Conservation (phyloP, 23 tunicate genomes). For the Trididemnum miniatum region DNA sequence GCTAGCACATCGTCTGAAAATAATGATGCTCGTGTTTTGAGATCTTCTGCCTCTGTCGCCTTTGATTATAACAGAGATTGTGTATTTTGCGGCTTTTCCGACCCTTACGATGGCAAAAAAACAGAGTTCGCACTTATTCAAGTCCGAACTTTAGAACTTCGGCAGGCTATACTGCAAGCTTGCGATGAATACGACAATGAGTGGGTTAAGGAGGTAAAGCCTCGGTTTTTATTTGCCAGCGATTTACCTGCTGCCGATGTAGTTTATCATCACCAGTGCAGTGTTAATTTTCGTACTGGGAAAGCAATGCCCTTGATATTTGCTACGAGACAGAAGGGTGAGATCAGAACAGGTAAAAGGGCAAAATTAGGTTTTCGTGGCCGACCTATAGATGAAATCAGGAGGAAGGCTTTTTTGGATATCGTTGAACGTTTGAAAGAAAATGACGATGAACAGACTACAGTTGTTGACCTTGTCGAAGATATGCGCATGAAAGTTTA, state of each 20-base stretch:
- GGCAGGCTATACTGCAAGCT: neutral
- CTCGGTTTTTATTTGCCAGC: neutral
- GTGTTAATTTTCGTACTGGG: neutral
- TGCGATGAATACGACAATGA: neutral
- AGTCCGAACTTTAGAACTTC: neutral
- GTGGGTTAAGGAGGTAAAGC: neutral
- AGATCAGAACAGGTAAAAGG: neutral
- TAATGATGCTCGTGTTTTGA: neutral
- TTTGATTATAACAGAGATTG: neutral
- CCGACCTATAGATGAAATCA: neutral
- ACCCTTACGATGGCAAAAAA: neutral
- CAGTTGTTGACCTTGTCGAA: neutral
- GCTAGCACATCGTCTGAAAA: neutral
- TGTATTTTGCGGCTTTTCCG: neutral
- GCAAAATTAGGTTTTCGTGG: neutral
- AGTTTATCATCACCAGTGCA: neutral
- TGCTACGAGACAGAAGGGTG: neutral
- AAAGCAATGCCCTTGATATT: neutral
- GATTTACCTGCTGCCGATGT: neutral
- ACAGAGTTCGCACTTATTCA: neutral
- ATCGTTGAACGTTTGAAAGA: neutral
- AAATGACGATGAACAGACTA: neutral
- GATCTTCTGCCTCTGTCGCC: neutral
- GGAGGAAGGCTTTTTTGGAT: neutral
- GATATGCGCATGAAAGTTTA: neutral